Evolutionary conservation across 2,797 vertebrate species (phyloP), one percentile per base, ranked within the genome.

Genomic region (Serranus cabrilla): DNA sequence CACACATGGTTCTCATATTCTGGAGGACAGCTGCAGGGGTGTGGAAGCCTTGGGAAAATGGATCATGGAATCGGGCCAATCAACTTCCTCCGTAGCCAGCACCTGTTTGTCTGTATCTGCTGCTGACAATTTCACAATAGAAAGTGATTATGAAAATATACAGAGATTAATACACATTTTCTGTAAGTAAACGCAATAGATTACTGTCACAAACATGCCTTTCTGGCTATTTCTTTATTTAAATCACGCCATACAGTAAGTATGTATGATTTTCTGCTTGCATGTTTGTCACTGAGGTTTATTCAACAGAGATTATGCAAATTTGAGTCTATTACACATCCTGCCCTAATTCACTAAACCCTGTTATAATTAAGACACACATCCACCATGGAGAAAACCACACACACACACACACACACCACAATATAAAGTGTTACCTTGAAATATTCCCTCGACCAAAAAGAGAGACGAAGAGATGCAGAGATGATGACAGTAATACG

Each of bases 41-140:
- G 90, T 89, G 89, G 87, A 91, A 86, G 86, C 52, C 93, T 92
- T 92, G 92, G 93, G 93, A 94, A 93, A 93, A 89, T 87, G 88
- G 87, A 93, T 90, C 71, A 80, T 93, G 92, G 92, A 92, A 85
- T 76, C 68, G 57, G 59, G 90, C 92, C 93, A 90, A 87, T 91
- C 86, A 90, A 93, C 90, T 94, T 93, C 92, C 91, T 92, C 87
- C 80, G 61, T 58, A 81, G 59, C 84, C 86, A 54, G 85, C 91
- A 93, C 91, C 91, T 91, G 92, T 90, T 91, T 86, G 79, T 63
- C 54, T 84, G 43, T 76, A 84, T 91, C 92, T 87, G 77, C 78
- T 62, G 78, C 76, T 83, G 81, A 82, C 82, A 80, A 74, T 83
- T 86, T 87, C 74, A 90, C 87, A 90, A 90, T 86, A 82, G 6